phyloP scores from a whole-genome alignment of 2,797 vertebrate genomes.

The Eupleurogrammus muticus region DNA sequence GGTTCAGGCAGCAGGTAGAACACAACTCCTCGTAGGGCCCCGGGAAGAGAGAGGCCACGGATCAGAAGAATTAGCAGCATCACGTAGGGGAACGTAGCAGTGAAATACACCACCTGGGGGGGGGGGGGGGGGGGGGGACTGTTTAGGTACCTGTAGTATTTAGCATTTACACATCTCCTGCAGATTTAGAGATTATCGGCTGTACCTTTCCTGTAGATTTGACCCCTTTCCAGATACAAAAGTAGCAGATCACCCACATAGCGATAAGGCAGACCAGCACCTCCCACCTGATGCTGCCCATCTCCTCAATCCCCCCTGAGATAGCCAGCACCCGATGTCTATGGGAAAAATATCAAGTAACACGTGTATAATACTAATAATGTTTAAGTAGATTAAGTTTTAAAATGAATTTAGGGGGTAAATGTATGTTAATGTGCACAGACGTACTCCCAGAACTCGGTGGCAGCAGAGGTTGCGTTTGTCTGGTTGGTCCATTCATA shows the following conservation, averaged over 20 bases:
- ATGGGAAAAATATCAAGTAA: background rate
- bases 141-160: background rate
- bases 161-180: no score
- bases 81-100: slow-evolving; percentile 83
- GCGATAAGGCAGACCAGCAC: slow-evolving; percentile 72
- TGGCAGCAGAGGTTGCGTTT: slow-evolving; percentile 72
- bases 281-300: slow-evolving; percentile 79
- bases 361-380: no score
- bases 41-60: slow-evolving; percentile 83
- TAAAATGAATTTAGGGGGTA: background rate
- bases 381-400: background rate
- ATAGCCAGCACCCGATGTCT: slow-evolving; percentile 79
- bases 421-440: background rate
- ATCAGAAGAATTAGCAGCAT: slow-evolving; percentile 82
- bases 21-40: slow-evolving; percentile 78
- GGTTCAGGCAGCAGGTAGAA: slow-evolving; percentile 83
- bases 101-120: slow-evolving; percentile 83
- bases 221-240: slow-evolving; percentile 85
- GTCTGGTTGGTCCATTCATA: slow-evolving; percentile 49
- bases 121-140: background rate
- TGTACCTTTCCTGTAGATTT: slow-evolving; percentile 82
- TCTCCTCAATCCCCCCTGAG: slow-evolving; percentile 81
- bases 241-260: slow-evolving; percentile 81
- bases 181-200: background rate
- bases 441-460: slow-evolving; percentile 85